Evolutionary conservation across 2,888 invertebrate species (phyloP), one percentile per base, ranked within the genome.

Genomic region (Cosmia pyralina): DNA sequence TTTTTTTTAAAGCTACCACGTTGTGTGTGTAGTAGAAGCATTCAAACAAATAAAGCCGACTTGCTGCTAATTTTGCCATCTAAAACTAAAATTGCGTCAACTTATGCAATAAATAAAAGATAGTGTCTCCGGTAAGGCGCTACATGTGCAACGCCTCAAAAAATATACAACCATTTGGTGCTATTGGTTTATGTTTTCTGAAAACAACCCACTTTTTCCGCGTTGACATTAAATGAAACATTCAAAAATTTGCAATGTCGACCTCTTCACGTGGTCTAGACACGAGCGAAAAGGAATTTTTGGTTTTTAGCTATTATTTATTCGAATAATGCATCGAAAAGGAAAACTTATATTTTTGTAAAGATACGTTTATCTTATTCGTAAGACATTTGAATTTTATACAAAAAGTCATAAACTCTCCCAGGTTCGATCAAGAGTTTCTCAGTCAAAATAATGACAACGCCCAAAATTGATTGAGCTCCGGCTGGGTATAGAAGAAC

Each of bases 401-500:
- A 57, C 48, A 22, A 58, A 70, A 76, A 83, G 70, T 63, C 67
- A 58, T 85, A 76, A 75, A 79, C 77, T 79, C 77, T 79, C 76
- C 90, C 89, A 88, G 91, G 91, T 88, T 87, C 85, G 79, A 85
- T 84, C 73, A 81, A 84, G 78, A 87, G 89, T 88, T 89, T 89
- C 87, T 82, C 87, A 88, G 90, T 89, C 89, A 92, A 91, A 90
- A 89, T 90, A 89, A 84, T 82, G 82, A 73, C 57, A 70, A 68
- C 74, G 48, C 15, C 92, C 87, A 88, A 58, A 46, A 15, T 62
- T 68, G 5, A 2, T 58, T 72, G 91, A 90, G 81, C 92, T 89
- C 71, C 77, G 75, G 69, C 82, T 82, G 82, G 81, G 77, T 84
- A 77, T 67, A 77, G 15, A 55, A 58, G 38, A 55, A 71, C 70